Percentiles rank a stretch among this genome's conserved stretches.
These are phyloP conservation scores for Coleophora deauratella DNA, from an alignment of 2,888 invertebrate genomes.

Conservation along the genomic window DNA sequence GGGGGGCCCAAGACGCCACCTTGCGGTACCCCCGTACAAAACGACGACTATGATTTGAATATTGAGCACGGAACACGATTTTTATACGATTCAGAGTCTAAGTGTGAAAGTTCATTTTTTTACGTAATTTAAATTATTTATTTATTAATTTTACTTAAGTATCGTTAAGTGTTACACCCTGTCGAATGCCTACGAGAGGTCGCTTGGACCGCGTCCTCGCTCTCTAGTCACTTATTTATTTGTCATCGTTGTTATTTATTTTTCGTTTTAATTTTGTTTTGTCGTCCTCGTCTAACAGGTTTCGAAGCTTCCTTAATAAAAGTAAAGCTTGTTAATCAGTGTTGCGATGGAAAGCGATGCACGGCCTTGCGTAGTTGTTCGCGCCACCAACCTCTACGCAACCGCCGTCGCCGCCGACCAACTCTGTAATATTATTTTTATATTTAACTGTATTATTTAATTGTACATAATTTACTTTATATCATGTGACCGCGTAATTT, in stretches of 20 bases:
- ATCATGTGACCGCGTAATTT: slow-evolving; percentile 71
- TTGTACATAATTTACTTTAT: slow-evolving; percentile 73
- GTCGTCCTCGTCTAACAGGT: slow-evolving; percentile 54
- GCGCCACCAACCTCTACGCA: slow-evolving; percentile 45
- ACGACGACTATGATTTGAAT: slow-evolving; percentile 32
- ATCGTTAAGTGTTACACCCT: slow-evolving; percentile 68
- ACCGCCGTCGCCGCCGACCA: slow-evolving; percentile 29
- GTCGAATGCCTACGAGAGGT: slow-evolving; percentile 62
- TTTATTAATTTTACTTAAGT: slow-evolving; percentile 54
- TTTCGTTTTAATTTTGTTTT: slow-evolving; percentile 33
- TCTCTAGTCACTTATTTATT: slow-evolving; percentile 65
- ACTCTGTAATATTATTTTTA: slow-evolving; percentile 61
- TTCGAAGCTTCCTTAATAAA: slow-evolving; percentile 45
- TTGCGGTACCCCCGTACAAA: slow-evolving; percentile 32
- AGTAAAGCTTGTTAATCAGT: slow-evolving; percentile 60
- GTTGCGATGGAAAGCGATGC: slow-evolving; percentile 32
- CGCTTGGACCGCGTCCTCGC: slow-evolving; percentile 42
- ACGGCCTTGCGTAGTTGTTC: slow-evolving; percentile 7
- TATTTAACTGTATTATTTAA: slow-evolving; percentile 69
- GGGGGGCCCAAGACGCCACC: slow-evolving; percentile 35
- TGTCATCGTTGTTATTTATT: slow-evolving; percentile 34
- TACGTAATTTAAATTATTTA: slow-evolving; percentile 52
- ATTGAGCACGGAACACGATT: slow-evolving; percentile 46
- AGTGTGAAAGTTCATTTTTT: slow-evolving; percentile 54
- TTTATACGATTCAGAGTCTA: slow-evolving; percentile 67